Conservation (phyloP, 2,888 invertebrate genomes). For the Scaptomyza caliginosa region DNA sequence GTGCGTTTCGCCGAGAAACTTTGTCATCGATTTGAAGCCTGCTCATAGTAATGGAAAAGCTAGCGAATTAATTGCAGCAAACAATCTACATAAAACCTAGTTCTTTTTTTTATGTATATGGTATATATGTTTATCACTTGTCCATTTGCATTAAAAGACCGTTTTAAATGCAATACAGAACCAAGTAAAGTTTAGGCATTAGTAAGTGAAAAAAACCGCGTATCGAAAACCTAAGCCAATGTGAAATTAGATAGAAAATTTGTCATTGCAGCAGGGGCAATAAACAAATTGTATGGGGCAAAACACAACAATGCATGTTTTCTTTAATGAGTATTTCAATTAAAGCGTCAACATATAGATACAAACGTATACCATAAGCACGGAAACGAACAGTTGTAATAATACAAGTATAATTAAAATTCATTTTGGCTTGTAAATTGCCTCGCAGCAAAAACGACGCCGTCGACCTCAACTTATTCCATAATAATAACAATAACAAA, state of each 20-base stretch:
- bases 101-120: conserved; percentile 12
- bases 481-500: conserved; percentile 28
- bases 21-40: conserved; percentile 46
- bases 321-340: conserved; percentile 73
- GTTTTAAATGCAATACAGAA: background rate
- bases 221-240: too few relatives aligned
- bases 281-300: conserved; percentile 28
- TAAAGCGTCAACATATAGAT: conserved; percentile 29
- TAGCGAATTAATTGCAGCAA: conserved; percentile 29
- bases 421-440: conserved; percentile 42
- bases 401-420: conserved; percentile 75
- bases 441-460: conserved; percentile 28
- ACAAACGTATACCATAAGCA: background rate
- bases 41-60: conserved; percentile 38
- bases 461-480: conserved; percentile 1
- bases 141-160: conserved; percentile 22
- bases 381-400: conserved; percentile 15
- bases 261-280: conserved; percentile 40
- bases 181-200: too few relatives aligned
- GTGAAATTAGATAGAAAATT: conserved; percentile 25
- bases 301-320: conserved; percentile 50
- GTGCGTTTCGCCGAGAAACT: conserved; percentile 30
- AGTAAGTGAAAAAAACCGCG: too few relatives aligned
- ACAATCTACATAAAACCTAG: conserved; percentile 12
- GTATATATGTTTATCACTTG: conserved; percentile 30